Evolutionary conservation across 2,888 invertebrate genomes (phyloP).

Genomic region (Cantharis lateralis): DNA sequence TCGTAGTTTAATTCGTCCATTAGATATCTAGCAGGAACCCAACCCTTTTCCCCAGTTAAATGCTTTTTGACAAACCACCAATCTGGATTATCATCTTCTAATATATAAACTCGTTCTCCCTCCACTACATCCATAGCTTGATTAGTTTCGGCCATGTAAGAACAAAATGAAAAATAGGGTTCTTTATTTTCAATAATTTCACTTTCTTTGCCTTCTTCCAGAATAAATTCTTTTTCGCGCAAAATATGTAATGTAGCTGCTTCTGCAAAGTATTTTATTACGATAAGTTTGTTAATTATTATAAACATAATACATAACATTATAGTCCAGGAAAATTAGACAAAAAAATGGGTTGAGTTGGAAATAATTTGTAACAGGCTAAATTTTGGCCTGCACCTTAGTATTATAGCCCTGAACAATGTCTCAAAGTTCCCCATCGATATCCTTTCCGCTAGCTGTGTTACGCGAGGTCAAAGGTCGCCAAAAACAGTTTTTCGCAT

Average conservation of each 20-base stretch:
- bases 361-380: no score
- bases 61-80: constrained; percentile 94
- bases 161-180: constrained; percentile 80
- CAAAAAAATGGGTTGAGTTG: no score
- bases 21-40: constrained; percentile 89
- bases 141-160: constrained; percentile 84
- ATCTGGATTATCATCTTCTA: constrained; percentile 82
- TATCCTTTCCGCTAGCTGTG: no score
- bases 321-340: no score
- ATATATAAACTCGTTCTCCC: constrained; percentile 84
- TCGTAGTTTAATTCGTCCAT: constrained; percentile 83
- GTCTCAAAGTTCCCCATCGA: no score
- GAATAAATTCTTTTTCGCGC: constrained; percentile 52
- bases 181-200: constrained; percentile 66
- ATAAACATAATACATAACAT: no score
- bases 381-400: no score
- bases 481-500: no score
- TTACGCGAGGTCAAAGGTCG: no score
- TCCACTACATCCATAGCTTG: constrained; percentile 89
- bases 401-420: no score
- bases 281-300: not conserved
- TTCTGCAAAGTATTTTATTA: constrained; percentile 45
- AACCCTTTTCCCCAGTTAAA: constrained; percentile 88
- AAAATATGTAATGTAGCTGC: constrained; percentile 56
- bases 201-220: constrained; percentile 43